A percentile compares a stretch with the other conserved stretches of the same genome.
Evolutionary conservation across 2,797 vertebrate species (phyloP).

Genomic region (Gymnodraco acuticeps): DNA sequence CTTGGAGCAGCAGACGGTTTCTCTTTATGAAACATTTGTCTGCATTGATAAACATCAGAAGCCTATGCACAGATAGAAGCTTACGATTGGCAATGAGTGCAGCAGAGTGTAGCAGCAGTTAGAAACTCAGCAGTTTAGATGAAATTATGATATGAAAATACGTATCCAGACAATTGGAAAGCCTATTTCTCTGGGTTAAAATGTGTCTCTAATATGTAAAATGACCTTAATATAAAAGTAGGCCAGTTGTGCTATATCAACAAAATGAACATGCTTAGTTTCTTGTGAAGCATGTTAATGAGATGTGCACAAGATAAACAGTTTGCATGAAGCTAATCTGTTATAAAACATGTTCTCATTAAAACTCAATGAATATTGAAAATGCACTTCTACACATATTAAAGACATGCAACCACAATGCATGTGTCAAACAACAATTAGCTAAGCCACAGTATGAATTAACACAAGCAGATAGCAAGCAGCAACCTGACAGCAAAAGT

Average conservation of each 20-base stretch:
- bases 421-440: constrained; percentile 21
- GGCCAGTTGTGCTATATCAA: background rate
- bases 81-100: constrained; percentile 25
- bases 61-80: constrained; percentile 32
- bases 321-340: background rate
- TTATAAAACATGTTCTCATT: constrained; percentile 16
- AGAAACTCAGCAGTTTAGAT: constrained; percentile 50
- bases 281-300: constrained; percentile 20
- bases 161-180: too few species aligned
- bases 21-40: background rate
- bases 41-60: constrained; percentile 55
- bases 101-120: constrained; percentile 19
- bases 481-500: constrained; percentile 13
- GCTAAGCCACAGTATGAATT: background rate
- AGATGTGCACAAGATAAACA: constrained; percentile 1
- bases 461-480: constrained; percentile 11
- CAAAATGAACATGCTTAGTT: background rate
- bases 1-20: constrained; percentile 24
- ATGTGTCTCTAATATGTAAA: constrained; percentile 7
- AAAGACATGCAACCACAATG: constrained; percentile 26
- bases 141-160: constrained; percentile 55
- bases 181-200: constrained; percentile 15
- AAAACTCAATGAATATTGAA: constrained; percentile 49
- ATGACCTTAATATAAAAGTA: background rate
- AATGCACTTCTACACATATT: constrained; percentile 31